phyloP scores from a whole-genome alignment of 2,113 vertebrate genomes.

The Dipodomys ordii region DNA sequence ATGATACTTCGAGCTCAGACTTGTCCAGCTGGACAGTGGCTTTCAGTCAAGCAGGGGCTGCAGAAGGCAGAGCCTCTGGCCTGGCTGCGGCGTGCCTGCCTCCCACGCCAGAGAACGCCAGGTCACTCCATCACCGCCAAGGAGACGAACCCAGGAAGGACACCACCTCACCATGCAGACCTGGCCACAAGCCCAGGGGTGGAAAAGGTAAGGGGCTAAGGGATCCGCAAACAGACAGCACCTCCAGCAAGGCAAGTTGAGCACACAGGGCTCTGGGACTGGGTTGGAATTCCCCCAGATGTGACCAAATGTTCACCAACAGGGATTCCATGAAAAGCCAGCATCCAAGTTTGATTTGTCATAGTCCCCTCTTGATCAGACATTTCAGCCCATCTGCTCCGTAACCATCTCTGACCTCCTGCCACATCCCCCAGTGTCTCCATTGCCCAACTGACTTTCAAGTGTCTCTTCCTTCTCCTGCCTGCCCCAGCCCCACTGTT shows the following conservation, averaged over 20 bases:
- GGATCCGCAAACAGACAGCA: fast-evolving
- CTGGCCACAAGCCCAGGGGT: constrained; percentile 66
- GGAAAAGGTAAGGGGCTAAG: constrained; percentile 79
- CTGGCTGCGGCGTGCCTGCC: constrained; percentile 83
- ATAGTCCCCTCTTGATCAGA: not conserved
- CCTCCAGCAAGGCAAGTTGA: too few species aligned
- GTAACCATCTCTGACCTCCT: not conserved
- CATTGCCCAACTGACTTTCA: fast-evolving
- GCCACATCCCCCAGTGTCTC: fast-evolving
- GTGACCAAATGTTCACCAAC: not conserved
- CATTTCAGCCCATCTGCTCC: fast-evolving
- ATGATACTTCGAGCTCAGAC: constrained; percentile 3
- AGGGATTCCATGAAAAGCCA: not conserved
- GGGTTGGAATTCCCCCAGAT: not conserved
- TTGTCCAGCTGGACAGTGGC: not conserved
- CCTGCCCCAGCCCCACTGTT: not conserved
- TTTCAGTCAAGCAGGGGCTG: not conserved
- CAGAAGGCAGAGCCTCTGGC: constrained; percentile 28
- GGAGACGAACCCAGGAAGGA: constrained; percentile 23
- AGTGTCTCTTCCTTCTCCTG: not conserved
- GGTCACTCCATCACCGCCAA: constrained; percentile 79
- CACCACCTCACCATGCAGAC: not conserved
- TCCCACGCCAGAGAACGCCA: constrained; percentile 74
- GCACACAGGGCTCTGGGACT: too few species aligned
- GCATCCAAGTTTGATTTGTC: too few species aligned